Conservation (phyloP, 2,888 invertebrate genomes). For the Trichacis sp. region DNA sequence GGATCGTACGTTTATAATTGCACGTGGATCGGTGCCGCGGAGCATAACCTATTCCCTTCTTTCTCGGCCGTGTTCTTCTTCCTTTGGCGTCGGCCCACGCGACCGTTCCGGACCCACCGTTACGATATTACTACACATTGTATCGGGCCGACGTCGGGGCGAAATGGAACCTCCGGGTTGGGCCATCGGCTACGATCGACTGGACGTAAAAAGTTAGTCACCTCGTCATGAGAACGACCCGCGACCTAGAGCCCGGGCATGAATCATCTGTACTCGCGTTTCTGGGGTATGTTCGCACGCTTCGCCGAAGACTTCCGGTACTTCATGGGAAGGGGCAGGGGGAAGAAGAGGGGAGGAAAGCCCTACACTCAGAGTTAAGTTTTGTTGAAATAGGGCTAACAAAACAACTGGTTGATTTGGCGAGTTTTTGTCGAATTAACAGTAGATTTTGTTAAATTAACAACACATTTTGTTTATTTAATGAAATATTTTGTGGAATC, state of each 20-base stretch:
- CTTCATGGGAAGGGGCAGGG: no score
- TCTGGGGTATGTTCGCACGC: constrained; percentile 43
- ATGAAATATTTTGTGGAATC: no score
- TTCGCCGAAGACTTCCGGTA: constrained; percentile 42
- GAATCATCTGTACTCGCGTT: constrained; percentile 41
- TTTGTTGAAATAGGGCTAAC: no score
- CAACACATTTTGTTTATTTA: no score
- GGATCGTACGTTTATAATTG: constrained; percentile 13
- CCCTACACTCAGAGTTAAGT: no score
- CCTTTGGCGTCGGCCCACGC: constrained; percentile 22
- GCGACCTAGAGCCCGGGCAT: constrained; percentile 19
- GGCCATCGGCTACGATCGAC: constrained; percentile 26
- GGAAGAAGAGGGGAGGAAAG: no score
- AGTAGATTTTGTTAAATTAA: no score
- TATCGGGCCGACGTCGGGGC: constrained; percentile 25
- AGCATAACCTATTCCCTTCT: constrained; percentile 17
- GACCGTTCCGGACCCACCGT: constrained; percentile 32
- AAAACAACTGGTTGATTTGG: no score
- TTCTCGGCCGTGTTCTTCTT: constrained; percentile 12
- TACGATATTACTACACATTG: constrained; percentile 37
- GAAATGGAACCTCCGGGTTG: constrained; percentile 37
- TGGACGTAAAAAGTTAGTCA: constrained; percentile 42
- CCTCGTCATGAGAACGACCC: constrained; percentile 40
- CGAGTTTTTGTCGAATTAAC: no score
- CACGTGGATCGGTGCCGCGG: constrained; percentile 13